phyloP scores from a whole-genome alignment of 2,797 vertebrate species.

The Acrossocheilus fasciatus region DNA sequence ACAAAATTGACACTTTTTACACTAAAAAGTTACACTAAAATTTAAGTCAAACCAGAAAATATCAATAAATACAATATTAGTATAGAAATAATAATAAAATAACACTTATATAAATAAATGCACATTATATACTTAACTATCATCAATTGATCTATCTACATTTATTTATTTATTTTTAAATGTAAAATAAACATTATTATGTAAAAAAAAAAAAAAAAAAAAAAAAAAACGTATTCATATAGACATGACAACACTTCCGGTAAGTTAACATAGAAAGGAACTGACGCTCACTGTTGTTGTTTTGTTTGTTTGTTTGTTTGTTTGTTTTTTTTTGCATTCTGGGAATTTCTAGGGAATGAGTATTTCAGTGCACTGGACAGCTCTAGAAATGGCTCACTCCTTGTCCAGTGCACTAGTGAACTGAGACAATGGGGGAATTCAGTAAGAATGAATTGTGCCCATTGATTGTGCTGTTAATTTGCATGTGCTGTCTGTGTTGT shows the following conservation, averaged over 20 bases:
- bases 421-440: background rate
- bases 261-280: background rate
- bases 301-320: too few species aligned
- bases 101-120: too few species aligned
- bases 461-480: constrained; percentile 23
- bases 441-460: constrained; percentile 6
- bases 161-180: too few species aligned
- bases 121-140: too few species aligned
- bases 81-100: too few species aligned
- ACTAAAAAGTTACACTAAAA: too few species aligned
- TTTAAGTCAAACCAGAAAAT: too few species aligned
- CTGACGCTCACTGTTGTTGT: background rate
- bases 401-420: constrained; percentile 4
- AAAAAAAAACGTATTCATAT: background rate
- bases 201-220: background rate
- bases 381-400: background rate
- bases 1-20: too few species aligned
- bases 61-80: too few species aligned
- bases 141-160: too few species aligned
- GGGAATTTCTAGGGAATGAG: background rate
- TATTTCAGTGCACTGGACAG: background rate
- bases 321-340: background rate
- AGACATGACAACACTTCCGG: background rate
- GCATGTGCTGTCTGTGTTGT: constrained; percentile 6
- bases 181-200: too few species aligned